Base-by-base conservation (phyloP, 2,797 vertebrate species). In the Urocyon cinereoargenteus region DNA sequence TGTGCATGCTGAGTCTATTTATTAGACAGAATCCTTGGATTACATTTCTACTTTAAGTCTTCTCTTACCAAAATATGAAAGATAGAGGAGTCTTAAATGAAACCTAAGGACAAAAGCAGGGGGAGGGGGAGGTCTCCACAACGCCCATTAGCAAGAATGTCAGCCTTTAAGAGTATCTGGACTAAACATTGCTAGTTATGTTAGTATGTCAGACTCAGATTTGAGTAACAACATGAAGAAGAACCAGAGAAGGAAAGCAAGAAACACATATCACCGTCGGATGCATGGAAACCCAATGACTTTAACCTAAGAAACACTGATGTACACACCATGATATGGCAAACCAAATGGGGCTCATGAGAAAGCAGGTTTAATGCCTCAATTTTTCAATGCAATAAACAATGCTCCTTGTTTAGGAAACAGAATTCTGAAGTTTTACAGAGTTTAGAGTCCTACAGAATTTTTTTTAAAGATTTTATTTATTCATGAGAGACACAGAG, bases 1-100 rank as follows among this genome's bases (percentile, higher is more conserved):
- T 92, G 95, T 96, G 96, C 98, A 97, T 91, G 98, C 98, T 97
- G 98, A 97, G 98, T 97, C 96, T 96, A 96, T 94, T 97, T 98
- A 98, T 98, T 97, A 98, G 98, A 93, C 64, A 92, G 70, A 91
- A 96, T 73, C 85, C 95, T 98, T 97, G 22, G 97, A 97, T 98
- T 98, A 96, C 97, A 97, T 95, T 97, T 97, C 98, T 81, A 4
- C 97, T 98, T 98, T 97, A 97, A 97, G 98, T 97, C 95, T 98
- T 97, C 96, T 91, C 97, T 97, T 97, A 98, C 97, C 93, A 96
- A 98, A 98, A 98, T 98, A 94, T 98, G 96, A 98, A 98, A 97
- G 97, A 97, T 89, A 93, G 89, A 93, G 89, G 92, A 94, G 98
- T 98, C 93, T 98, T 96, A 96, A 97, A 97, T 93, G 83, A 95